Evolutionary conservation across 2,797 vertebrate species (phyloP).

Genomic region (Clarias laeviceps): DNA sequence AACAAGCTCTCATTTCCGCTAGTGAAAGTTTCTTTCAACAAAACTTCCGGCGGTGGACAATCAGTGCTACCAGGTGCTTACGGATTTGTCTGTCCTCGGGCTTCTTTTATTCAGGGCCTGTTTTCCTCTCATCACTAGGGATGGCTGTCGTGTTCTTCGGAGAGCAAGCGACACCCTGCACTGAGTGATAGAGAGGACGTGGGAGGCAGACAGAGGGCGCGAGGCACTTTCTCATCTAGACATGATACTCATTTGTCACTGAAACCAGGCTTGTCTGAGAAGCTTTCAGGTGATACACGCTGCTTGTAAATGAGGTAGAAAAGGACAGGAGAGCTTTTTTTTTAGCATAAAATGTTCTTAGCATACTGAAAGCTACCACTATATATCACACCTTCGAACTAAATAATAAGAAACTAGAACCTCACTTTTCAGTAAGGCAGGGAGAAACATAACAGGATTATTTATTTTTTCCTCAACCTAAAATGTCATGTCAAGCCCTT

Average conservation of each 20-base stretch:
- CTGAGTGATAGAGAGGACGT: conserved; percentile 57
- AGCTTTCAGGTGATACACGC: conserved; percentile 46
- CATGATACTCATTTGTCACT: conserved; percentile 58
- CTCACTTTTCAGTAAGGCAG: neutral
- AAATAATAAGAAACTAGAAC: neutral
- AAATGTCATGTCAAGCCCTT: conserved; percentile 20
- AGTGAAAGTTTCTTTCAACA: conserved; percentile 65
- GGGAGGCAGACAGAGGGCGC: conserved; percentile 58
- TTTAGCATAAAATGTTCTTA: neutral
- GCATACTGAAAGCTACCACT: neutral
- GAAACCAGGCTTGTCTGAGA: conserved; percentile 49
- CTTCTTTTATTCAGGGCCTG: conserved; percentile 51
- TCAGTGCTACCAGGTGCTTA: conserved; percentile 45
- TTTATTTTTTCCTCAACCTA: conserved; percentile 2
- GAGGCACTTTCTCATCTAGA: conserved; percentile 48
- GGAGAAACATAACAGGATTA: neutral
- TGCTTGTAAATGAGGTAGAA: neutral
- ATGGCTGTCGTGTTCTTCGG: conserved; percentile 53
- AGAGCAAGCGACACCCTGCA: conserved; percentile 64
- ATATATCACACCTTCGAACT: neutral
- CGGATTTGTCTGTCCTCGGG: conserved; percentile 45
- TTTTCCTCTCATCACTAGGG: conserved; percentile 53
- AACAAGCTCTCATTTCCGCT: conserved; percentile 47
- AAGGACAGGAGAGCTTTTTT: neutral
- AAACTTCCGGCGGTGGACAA: conserved; percentile 52